Evolutionary conservation across 1,140 invertebrate genomes (phyloP).

Genomic region (Chymomyza costata): DNA sequence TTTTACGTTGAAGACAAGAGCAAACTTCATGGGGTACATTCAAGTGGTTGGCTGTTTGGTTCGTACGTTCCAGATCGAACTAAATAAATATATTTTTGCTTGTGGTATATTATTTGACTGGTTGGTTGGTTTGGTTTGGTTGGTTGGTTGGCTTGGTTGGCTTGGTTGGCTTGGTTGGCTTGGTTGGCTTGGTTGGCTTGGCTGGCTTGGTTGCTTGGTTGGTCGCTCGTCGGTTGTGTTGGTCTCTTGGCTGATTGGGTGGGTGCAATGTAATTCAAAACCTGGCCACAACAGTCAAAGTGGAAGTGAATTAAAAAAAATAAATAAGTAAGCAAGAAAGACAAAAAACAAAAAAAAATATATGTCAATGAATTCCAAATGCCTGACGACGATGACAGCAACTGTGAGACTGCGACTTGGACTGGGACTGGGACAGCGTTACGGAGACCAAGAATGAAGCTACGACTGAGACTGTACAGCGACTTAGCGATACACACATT

Average conservation of each 20-base stretch:
- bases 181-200: conserved; percentile 25
- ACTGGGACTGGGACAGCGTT: conserved; percentile 32
- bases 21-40: too few species aligned
- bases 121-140: conserved; percentile 10
- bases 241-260: neutral
- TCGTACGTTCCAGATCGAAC: conserved; percentile 42
- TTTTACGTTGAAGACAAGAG: conserved; percentile 40
- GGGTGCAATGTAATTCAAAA: conserved; percentile 62
- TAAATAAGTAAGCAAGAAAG: neutral
- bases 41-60: conserved; percentile 4
- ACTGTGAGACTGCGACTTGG: conserved; percentile 38
- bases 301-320: conserved; percentile 55
- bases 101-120: conserved; percentile 27
- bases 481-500: too few species aligned
- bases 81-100: conserved; percentile 71
- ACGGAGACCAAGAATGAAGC: conserved; percentile 24
- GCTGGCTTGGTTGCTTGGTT: too few species aligned
- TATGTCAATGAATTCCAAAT: conserved; percentile 70
- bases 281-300: conserved; percentile 31
- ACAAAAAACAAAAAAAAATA: conserved; percentile 31
- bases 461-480: neutral
- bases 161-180: neutral
- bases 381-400: conserved; percentile 30
- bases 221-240: neutral
- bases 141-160: conserved; percentile 3